phyloP scores from a whole-genome alignment of 1,140 invertebrate species.

The Armadillidium nasatum region DNA sequence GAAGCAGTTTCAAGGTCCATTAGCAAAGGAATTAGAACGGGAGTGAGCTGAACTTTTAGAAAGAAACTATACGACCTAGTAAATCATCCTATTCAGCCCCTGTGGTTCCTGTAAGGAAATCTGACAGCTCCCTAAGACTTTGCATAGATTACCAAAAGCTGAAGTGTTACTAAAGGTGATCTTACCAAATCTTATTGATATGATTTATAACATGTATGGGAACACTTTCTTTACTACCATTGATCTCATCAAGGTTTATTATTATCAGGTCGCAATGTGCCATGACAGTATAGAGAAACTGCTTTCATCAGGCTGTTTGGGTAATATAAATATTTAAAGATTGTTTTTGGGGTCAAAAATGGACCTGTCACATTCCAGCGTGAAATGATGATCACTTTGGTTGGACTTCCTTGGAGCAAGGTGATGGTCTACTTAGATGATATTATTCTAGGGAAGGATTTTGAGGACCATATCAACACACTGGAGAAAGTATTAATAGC shows the following conservation, averaged over 20 bases:
- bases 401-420: not conserved
- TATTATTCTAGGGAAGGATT: not conserved
- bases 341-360: not conserved
- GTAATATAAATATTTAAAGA: not conserved
- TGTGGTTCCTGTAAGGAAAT: not conserved
- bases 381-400: not conserved
- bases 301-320: not conserved
- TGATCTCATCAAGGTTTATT: not conserved
- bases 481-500: not conserved
- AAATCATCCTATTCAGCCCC: not conserved
- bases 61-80: not conserved
- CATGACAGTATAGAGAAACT: not conserved
- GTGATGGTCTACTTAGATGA: not conserved
- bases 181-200: not conserved
- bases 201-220: not conserved
- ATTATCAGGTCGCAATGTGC: not conserved
- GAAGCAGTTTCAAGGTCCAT: not conserved
- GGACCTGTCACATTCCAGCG: not conserved
- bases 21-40: not conserved
- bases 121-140: not conserved
- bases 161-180: slow-evolving; percentile 2
- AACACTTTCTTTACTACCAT: not conserved
- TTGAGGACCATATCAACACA: no score
- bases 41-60: not conserved
- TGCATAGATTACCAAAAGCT: slow-evolving; percentile 4